Evolutionary conservation across 2,888 invertebrate genomes (phyloP).

Genomic region (Buathra laborator): DNA sequence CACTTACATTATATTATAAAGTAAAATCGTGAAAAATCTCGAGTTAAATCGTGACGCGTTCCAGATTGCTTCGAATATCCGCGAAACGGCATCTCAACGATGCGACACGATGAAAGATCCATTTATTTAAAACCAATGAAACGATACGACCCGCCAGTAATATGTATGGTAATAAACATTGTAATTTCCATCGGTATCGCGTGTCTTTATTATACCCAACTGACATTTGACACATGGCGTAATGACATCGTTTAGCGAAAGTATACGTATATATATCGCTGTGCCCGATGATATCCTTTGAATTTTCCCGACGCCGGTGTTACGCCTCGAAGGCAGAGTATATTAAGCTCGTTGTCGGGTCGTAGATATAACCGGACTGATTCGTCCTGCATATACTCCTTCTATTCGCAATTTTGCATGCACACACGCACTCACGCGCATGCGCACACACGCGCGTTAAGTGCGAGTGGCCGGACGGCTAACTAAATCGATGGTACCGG

Average conservation of each 20-base stretch:
- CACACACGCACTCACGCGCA: background rate
- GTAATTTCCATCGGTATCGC: slow-evolving; percentile 14
- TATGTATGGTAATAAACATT: background rate
- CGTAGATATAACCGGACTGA: slow-evolving; percentile 39
- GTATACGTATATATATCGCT: slow-evolving; percentile 21
- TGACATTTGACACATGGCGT: slow-evolving; percentile 39
- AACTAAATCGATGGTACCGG: slow-evolving; percentile 17
- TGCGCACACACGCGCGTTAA: too few relatives aligned
- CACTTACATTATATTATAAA: slow-evolving; percentile 23
- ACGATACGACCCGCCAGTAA: background rate
- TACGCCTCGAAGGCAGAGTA: slow-evolving; percentile 48
- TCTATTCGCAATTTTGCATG: background rate
- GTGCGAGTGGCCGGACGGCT: background rate
- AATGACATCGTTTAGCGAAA: slow-evolving; percentile 49
- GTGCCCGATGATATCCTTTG: slow-evolving; percentile 53
- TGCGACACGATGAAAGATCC: slow-evolving; percentile 23
- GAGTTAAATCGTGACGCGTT: slow-evolving; percentile 36
- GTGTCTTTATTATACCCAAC: slow-evolving; percentile 39
- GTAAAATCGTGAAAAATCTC: slow-evolving; percentile 51
- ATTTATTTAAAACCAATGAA: background rate
- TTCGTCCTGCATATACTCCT: slow-evolving; percentile 28
- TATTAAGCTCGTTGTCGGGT: slow-evolving; percentile 52
- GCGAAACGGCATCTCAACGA: background rate
- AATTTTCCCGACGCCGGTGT: slow-evolving; percentile 51
- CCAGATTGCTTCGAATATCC: slow-evolving; percentile 41